Conservation (phyloP, 1,140 invertebrate genomes). For the Drosophila ohnishii region DNA sequence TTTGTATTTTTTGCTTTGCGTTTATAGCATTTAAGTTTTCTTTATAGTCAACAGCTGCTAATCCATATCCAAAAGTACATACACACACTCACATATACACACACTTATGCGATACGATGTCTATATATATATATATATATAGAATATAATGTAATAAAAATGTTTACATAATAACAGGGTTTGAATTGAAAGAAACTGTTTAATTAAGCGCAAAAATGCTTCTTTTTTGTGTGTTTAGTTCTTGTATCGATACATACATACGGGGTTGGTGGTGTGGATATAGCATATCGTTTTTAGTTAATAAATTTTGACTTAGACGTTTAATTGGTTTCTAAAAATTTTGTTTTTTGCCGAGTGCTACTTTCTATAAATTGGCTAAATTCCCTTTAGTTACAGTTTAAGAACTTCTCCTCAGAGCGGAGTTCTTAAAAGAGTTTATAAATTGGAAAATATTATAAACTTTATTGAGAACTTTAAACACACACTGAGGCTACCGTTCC, state of each 20-base stretch:
- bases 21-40: conserved; percentile 47
- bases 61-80: conserved; percentile 64
- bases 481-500: conserved; percentile 6
- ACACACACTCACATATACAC: conserved; percentile 52
- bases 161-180: conserved; percentile 57
- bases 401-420: conserved; percentile 19
- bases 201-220: conserved; percentile 61
- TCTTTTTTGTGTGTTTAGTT: conserved; percentile 29
- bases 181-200: conserved; percentile 74
- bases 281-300: conserved; percentile 51
- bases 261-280: conserved; percentile 20
- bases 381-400: conserved; percentile 50
- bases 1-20: conserved; percentile 35
- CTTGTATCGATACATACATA: conserved; percentile 41
- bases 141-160: conserved; percentile 59
- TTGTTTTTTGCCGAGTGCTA: conserved; percentile 52
- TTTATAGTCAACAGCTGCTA: conserved; percentile 53
- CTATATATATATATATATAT: conserved; percentile 24
- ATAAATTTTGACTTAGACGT: conserved; percentile 54
- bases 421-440: neutral
- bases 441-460: neutral
- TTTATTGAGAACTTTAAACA: neutral
- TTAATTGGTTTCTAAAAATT: conserved; percentile 59
- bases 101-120: conserved; percentile 50
- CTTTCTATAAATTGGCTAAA: conserved; percentile 74